Evolutionary conservation across 2,888 invertebrate species (phyloP), one percentile per base, ranked within the genome.

Genomic region (Microlaimidae sp.): DNA sequence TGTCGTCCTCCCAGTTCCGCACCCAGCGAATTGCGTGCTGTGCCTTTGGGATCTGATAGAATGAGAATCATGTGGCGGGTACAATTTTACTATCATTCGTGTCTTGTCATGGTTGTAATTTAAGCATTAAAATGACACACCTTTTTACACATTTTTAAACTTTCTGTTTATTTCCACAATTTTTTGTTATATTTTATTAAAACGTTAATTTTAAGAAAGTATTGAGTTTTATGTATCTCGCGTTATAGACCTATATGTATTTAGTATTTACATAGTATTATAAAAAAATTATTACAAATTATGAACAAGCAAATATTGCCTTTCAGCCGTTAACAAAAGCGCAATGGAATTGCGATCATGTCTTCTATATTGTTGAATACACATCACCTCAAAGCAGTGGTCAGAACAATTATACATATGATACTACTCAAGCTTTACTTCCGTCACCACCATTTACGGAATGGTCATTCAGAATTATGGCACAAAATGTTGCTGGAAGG

Each of bases 321-420:
- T n/a, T n/a, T n/a, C n/a, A 62, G 59, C 65, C 67, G n/a, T 56
- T 68, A 21, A 57, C 60, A 38, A 65, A 66, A 49, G 53, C 60
- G 25, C 66, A 69, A 56, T 68, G 68, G 68, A 66, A 65, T 53
- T 68, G 68, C 51, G 66, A 69, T 52, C 60, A 60, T 28, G 55
- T 66, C 32, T 69, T 67, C 67, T 69, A 68, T 57, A 59, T 68
- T 45, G 64, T 68, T 52, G 67, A 67, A 57, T 64, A 67, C 59
- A 61, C 57, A 49, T 29, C 28, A 17, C 53, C 53, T 2, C 25
- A 21, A 2, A 45, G 51, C 13, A 60, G 64, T 48, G 64, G 64
- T 17, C 60, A 56, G 50, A 56, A 57, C 28, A 68, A 69, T 50
- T 49, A 66, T 53, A 66, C 66, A 4, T 58, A 60, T 24, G 62